These are phyloP conservation scores for Drosophila sulfurigaster DNA, from an alignment of 1,140 invertebrate species.

Conservation along the genomic window DNA sequence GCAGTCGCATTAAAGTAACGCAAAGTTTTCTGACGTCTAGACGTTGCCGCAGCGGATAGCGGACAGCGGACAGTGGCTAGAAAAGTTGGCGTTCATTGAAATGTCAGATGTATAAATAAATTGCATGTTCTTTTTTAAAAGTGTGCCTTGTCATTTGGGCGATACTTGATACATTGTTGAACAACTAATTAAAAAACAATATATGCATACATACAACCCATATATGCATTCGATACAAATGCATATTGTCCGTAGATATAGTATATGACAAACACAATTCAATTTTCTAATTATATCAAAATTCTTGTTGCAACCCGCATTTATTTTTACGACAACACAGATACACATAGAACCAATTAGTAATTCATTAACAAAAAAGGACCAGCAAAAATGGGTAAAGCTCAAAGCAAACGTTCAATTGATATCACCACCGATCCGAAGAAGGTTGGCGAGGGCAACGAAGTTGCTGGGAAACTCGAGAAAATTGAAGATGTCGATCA, in stretches of 20 bases:
- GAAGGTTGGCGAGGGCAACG: slow-evolving; percentile 89
- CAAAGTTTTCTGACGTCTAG: neutral
- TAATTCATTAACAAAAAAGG: slow-evolving; percentile 48
- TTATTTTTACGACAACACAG: slow-evolving; percentile 4
- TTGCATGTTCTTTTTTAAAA: slow-evolving; percentile 33
- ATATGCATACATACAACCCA: slow-evolving; percentile 1
- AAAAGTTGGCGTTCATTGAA: slow-evolving; percentile 54
- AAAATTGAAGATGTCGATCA: slow-evolving; percentile 90
- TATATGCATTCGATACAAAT: neutral
- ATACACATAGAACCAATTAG: slow-evolving; percentile 58
- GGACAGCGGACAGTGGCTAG: neutral
- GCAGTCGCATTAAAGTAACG: neutral
- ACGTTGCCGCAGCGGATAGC: neutral
- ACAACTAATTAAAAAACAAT: slow-evolving; percentile 10
- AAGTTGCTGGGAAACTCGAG: slow-evolving; percentile 89
- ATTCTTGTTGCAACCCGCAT: slow-evolving; percentile 35
- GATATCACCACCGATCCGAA: slow-evolving; percentile 93
- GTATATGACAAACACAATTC: neutral
- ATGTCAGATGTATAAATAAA: slow-evolving; percentile 78
- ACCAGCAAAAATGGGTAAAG: slow-evolving; percentile 89
- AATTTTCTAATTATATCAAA: slow-evolving; percentile 33
- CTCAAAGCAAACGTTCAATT: slow-evolving; percentile 93
- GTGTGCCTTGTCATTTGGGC: slow-evolving; percentile 47
- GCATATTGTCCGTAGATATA: neutral
- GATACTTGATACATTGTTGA: slow-evolving; percentile 19